Base-by-base conservation (phyloP, 2,797 vertebrate species). In the Argentina silus region DNA sequence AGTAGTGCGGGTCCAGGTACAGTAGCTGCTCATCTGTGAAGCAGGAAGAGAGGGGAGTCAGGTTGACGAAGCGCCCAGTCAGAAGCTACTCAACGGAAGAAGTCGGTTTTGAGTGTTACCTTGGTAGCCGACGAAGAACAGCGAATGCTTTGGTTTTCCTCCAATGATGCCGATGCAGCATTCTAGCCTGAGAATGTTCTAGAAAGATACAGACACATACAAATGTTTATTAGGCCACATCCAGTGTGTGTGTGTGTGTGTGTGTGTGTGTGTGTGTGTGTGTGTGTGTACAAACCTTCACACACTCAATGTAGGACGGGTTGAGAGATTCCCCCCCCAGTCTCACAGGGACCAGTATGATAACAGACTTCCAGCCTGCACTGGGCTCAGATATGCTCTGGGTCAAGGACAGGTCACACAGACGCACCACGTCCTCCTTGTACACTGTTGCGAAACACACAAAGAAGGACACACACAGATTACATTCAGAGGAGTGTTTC, bases 1-100 rank as follows among this genome's bases (percentile, higher is more conserved):
- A 97, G 92, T 96, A 96, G 90, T 98, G 97, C 61, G 97, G 97
- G 80, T 98, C 97, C 89, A 98, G 90, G 90, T 97, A 98, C 23
- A 98, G 92, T 74, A 98, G 91, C 84, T 95, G 95, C 73, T 97
- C 96, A 45, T 98, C 97, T 98, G 65, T 36, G 85, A 42, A 67
- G 82, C 36, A 64, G 67, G 36, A 76, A 80, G 60, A 19, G 23
- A 3, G 11, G 65, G 27, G 60, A 74, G 57, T 47, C n/a, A 77
- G 6, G 19, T 47, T 4, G 48, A 23, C 19, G 12, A 12, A 9
- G 9, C 50, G 44, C 45, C 68, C 70, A 71, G 74, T 74, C 50
- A 78, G 68, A 80, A 59, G 48, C 8, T 27, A 72, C 21, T 65
- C 42, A 74, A 7, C 0, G n/a, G n/a, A 21, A 10, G 8, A 21